Percentiles rank a stretch among this genome's conserved stretches.
Evolutionary conservation across 2,113 vertebrate genomes (phyloP).

Genomic region (Oryzias melastigma): DNA sequence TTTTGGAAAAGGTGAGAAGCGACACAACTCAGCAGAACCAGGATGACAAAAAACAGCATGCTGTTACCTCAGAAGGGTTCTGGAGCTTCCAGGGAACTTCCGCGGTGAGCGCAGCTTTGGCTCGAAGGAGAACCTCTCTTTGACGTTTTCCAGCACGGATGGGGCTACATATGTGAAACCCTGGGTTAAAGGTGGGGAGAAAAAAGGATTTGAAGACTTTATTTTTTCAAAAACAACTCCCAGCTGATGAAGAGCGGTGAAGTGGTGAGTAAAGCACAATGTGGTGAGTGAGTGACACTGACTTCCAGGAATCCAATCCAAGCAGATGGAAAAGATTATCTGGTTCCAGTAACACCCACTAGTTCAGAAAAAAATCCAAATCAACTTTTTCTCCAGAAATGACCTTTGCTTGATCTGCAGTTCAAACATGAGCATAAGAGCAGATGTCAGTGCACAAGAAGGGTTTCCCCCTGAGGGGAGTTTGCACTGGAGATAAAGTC

Average conservation of each 20-base stretch:
- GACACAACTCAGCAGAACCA: not conserved
- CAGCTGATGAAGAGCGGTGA: slow-evolving; percentile 65
- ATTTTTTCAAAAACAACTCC: slow-evolving; percentile 57
- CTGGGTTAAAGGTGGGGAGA: slow-evolving; percentile 64
- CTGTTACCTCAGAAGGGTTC: slow-evolving; percentile 93
- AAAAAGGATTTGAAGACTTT: slow-evolving; percentile 44
- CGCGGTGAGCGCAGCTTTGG: slow-evolving; percentile 97
- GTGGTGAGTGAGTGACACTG: slow-evolving; percentile 62
- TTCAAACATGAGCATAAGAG: slow-evolving; percentile 5
- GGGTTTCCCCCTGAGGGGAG: no score
- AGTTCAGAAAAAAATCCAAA: slow-evolving; percentile 27
- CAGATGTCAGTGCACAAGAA: no score
- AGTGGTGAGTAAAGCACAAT: slow-evolving; percentile 54
- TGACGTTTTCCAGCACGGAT: slow-evolving; percentile 97
- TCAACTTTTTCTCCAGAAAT: slow-evolving; percentile 15
- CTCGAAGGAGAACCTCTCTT: slow-evolving; percentile 97
- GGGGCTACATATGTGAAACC: slow-evolving; percentile 99
- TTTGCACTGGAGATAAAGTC: no score
- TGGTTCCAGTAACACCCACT: slow-evolving; percentile 59
- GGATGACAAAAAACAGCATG: slow-evolving; percentile 21
- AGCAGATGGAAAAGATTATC: slow-evolving; percentile 69
- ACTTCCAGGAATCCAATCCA: slow-evolving; percentile 64
- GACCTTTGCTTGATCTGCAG: slow-evolving; percentile 11
- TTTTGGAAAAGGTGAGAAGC: slow-evolving; percentile 15
- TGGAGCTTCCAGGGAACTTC: slow-evolving; percentile 94